Evolutionary conservation across 1,140 invertebrate genomes (phyloP).

Genomic region (Trichogramma pretiosum): DNA sequence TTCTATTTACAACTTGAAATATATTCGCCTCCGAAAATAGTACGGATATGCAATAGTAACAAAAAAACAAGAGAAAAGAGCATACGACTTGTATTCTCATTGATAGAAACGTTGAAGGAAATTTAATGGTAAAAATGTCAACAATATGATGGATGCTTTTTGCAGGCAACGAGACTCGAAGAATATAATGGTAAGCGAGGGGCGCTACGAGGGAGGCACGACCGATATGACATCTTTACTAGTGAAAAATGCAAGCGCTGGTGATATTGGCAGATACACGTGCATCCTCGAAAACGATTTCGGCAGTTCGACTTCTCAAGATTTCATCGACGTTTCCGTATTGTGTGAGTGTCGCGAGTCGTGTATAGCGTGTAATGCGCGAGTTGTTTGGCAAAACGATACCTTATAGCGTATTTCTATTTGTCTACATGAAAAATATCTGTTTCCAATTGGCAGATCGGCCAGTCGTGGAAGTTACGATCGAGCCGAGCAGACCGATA

Average conservation of each 20-base stretch:
- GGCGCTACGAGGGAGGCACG: constrained; percentile 66
- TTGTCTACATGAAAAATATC: no score
- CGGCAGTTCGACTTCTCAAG: constrained; percentile 59
- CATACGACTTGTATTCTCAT: no score
- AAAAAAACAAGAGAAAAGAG: no score
- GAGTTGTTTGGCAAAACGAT: not conserved
- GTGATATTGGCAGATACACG: constrained; percentile 72
- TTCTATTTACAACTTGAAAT: no score
- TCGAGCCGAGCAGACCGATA: constrained; percentile 65
- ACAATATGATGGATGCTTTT: no score
- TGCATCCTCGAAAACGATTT: constrained; percentile 71
- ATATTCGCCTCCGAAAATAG: no score
- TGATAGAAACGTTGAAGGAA: no score
- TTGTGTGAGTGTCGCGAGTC: constrained; percentile 78
- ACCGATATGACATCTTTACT: constrained; percentile 62
- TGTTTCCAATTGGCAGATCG: constrained; percentile 51
- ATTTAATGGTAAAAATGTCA: no score
- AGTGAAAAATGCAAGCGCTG: constrained; percentile 65
- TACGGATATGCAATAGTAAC: no score
- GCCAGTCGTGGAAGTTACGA: constrained; percentile 65
- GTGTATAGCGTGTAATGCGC: constrained; percentile 12
- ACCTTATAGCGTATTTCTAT: no score
- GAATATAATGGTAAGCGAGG: constrained; percentile 54
- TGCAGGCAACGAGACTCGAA: constrained; percentile 66
- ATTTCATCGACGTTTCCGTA: constrained; percentile 62